phyloP scores from a whole-genome alignment of 2,888 invertebrate genomes.

The Sphecodes monilicornis region DNA sequence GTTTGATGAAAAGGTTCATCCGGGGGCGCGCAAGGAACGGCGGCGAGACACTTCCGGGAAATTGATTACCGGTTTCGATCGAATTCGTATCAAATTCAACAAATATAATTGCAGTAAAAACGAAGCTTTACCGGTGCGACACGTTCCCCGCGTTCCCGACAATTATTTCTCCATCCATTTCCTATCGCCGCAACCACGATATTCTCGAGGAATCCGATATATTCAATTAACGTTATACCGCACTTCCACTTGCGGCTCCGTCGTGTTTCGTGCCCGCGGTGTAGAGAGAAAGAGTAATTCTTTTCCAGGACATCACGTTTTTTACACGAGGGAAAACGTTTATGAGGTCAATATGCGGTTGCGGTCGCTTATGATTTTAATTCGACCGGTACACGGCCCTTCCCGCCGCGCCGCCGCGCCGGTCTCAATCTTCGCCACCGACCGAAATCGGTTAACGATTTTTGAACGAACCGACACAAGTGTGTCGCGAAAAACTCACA shows the following conservation, averaged over 20 bases:
- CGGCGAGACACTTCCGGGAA: slow-evolving; percentile 73
- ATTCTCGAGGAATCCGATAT: slow-evolving; percentile 73
- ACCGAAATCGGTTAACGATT: slow-evolving; percentile 55
- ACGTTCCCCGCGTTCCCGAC: slow-evolving; percentile 69
- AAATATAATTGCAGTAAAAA: slow-evolving; percentile 73
- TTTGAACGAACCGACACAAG: slow-evolving; percentile 26
- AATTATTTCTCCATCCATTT: slow-evolving; percentile 73
- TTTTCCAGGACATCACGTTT: slow-evolving; percentile 68
- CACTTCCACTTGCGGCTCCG: slow-evolving; percentile 69
- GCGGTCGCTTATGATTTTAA: slow-evolving; percentile 62
- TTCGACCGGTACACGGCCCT: slow-evolving; percentile 52
- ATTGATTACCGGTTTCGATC: slow-evolving; percentile 71
- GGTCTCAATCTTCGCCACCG: slow-evolving; percentile 56
- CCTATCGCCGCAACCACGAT: slow-evolving; percentile 72
- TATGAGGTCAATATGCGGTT: slow-evolving; percentile 65
- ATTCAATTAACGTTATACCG: slow-evolving; percentile 72
- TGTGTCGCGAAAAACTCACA: slow-evolving; percentile 37
- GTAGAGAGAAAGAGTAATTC: slow-evolving; percentile 65
- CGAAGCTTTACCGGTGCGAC: slow-evolving; percentile 68
- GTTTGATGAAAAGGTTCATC: slow-evolving; percentile 21
- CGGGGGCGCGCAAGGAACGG: slow-evolving; percentile 54
- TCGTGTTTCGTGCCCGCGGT: slow-evolving; percentile 53
- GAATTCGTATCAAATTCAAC: slow-evolving; percentile 71
- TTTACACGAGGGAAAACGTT: slow-evolving; percentile 55
- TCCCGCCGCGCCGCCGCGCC: no score